These are phyloP conservation scores for Cataglyphis livida DNA, from an alignment of 2,888 invertebrate genomes.

Conservation along the genomic window DNA sequence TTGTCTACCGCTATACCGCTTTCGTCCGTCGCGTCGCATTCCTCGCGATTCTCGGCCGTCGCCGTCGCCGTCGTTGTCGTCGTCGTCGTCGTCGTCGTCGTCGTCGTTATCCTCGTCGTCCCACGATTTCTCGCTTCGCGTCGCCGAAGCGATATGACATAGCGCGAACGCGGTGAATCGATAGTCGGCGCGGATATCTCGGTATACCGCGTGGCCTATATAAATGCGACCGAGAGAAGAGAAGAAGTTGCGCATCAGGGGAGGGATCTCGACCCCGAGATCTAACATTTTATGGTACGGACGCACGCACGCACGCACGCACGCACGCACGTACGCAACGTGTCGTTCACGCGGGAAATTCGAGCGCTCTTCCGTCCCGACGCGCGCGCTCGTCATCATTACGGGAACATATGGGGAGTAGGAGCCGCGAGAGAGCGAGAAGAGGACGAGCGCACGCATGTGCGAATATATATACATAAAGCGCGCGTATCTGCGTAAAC, in stretches of 20 bases:
- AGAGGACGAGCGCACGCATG: constrained; percentile 50
- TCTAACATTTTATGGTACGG: constrained; percentile 19
- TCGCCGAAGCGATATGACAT: constrained; percentile 33
- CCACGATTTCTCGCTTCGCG: constrained; percentile 40
- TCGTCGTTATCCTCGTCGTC: not conserved
- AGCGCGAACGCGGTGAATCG: constrained; percentile 37
- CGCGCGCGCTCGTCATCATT: constrained; percentile 72
- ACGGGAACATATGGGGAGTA: constrained; percentile 67
- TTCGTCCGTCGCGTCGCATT: constrained; percentile 33
- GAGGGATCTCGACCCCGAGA: constrained; percentile 40
- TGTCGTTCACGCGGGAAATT: constrained; percentile 76
- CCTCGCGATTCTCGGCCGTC: not conserved
- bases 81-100: not conserved
- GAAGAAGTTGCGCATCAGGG: constrained; percentile 33
- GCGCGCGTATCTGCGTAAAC: constrained; percentile 55
- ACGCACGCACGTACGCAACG: constrained; percentile 48
- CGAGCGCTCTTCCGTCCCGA: constrained; percentile 74
- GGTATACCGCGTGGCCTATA: constrained; percentile 54
- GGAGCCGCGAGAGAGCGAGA: constrained; percentile 26
- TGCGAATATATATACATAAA: constrained; percentile 30
- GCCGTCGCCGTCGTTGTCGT: not conserved
- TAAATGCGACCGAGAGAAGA: constrained; percentile 46
- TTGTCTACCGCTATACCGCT: constrained; percentile 34
- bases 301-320: not conserved
- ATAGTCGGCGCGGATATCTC: constrained; percentile 45